Evolutionary conservation across 2,113 vertebrate species (phyloP).

Genomic region (Hippocampus zosterae): DNA sequence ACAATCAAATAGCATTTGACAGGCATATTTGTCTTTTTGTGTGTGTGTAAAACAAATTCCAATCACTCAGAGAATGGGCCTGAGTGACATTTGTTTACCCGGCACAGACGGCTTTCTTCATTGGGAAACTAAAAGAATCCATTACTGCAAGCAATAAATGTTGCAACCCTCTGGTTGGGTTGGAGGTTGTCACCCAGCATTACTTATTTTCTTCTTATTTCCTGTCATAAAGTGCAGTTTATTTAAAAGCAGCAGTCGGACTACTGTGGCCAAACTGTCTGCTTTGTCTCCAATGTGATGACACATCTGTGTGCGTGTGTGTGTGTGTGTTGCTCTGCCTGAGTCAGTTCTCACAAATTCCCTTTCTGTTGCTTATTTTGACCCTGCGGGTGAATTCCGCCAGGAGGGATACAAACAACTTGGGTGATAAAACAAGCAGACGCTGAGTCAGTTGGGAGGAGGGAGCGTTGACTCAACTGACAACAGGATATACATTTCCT

Average conservation of each 20-base stretch:
- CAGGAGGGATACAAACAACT: slow-evolving; percentile 3
- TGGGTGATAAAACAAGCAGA: slow-evolving; percentile 14
- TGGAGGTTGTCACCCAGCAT: slow-evolving; percentile 43
- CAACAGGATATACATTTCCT: slow-evolving; percentile 46
- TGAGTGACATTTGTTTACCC: slow-evolving; percentile 46
- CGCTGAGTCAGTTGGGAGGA: slow-evolving; percentile 17
- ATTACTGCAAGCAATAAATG: slow-evolving; percentile 45
- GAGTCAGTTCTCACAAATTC: slow-evolving; percentile 7
- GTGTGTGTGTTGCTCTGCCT: background rate
- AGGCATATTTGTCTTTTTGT: background rate
- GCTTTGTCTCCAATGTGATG: slow-evolving; percentile 18
- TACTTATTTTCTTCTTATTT: slow-evolving; percentile 27
- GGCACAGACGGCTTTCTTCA: slow-evolving; percentile 27
- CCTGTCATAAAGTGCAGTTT: slow-evolving; percentile 49
- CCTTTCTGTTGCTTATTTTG: slow-evolving; percentile 4
- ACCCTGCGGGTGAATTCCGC: background rate
- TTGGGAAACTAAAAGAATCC: slow-evolving; percentile 44
- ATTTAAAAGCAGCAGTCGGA: slow-evolving; percentile 36
- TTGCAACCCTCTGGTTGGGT: slow-evolving; percentile 18
- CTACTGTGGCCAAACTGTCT: background rate
- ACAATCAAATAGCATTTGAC: background rate
- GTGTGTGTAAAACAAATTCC: background rate
- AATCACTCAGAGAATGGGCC: slow-evolving; percentile 34
- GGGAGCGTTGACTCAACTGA: slow-evolving; percentile 29
- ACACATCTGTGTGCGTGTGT: background rate